Evolutionary conservation across 2,113 vertebrate genomes (phyloP).

Genomic region (Vulpes vulpes): DNA sequence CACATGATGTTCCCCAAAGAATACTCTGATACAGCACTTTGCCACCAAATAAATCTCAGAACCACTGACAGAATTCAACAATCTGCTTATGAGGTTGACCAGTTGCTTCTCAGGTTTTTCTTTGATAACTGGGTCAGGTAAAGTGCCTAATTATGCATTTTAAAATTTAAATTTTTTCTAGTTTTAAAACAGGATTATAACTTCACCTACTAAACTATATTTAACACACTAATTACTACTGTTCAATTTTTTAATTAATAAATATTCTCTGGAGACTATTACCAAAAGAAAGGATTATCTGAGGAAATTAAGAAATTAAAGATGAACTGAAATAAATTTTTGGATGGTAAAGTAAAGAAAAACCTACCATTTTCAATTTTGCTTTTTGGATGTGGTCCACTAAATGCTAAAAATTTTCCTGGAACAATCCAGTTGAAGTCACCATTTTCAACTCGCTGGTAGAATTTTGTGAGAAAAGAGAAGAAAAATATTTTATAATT

Average conservation of each 20-base stretch:
- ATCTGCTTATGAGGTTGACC: neutral
- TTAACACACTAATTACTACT: neutral
- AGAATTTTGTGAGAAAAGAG: slow-evolving; percentile 76
- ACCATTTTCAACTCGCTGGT: slow-evolving; percentile 97
- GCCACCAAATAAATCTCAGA: neutral
- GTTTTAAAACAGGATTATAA: neutral
- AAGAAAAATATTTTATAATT: slow-evolving; percentile 76
- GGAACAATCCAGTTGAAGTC: slow-evolving; percentile 99
- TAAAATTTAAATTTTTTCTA: neutral
- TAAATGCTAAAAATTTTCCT: slow-evolving; percentile 97
- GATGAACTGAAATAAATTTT: neutral
- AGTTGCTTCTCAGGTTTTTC: neutral
- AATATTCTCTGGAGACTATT: neutral
- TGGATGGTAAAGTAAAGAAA: slow-evolving; percentile 55
- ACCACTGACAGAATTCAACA: neutral
- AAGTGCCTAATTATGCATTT: neutral
- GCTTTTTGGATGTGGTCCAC: slow-evolving; percentile 97
- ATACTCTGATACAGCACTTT: neutral
- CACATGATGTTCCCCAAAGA: neutral
- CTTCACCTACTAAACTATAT: neutral
- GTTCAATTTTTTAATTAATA: neutral
- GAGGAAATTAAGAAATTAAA: slow-evolving; percentile 44
- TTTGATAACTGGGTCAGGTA: neutral
- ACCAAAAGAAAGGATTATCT: slow-evolving; percentile 23
- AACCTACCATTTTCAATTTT: slow-evolving; percentile 97